Base-by-base conservation (phyloP, 2,888 invertebrate genomes). In the Polydrusus pterygomalis region DNA sequence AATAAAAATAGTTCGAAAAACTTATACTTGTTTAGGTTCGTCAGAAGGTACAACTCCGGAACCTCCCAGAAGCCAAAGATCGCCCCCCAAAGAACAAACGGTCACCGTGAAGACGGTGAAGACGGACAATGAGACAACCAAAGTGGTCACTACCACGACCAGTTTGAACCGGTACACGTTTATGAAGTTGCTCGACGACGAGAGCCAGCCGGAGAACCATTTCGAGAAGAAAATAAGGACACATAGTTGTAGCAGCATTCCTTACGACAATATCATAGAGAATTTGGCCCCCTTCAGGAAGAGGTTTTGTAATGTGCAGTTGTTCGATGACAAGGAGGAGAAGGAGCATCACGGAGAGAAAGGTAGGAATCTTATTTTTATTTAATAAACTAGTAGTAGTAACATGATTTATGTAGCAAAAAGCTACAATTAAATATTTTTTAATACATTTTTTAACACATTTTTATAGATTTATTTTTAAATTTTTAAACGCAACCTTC, bases 261-360 rank as follows among this genome's bases (percentile, higher is more conserved):
- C 87, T 0, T 87, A 87, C 73, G 87, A 87, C 75, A 86, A 87
- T 79, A 85, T 87, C 45, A 87, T 87, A 67, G 87, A 87, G 77
- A 87, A 87, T 80, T 80, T 87, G 77, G 87, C 87, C 5, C 87
- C 87, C n/a, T 87, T 87, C 75, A 81, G 87, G 43, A 87, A 87
- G 73, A 82, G 87, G 71, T 87, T 87, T 79, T 87, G 87, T 77
- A 87, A 87, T 77, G 83, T 87, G 1, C 86, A 87, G 77, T 77
- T 85, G 18, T 87, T 87, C 74, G 82, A 83, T 43, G 84, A 83
- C 45, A 82, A 85, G 63, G 85, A 84, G 10, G 82, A 80, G 34
- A 79, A 78, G 10, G 77, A 80, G 78, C 62, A 70, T 15, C 67
- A 78, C 13, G 75, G 74, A 56, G 79, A 75, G 20, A 69, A 79